Evolutionary conservation across 2,888 invertebrate species (phyloP).

Genomic region (Amphimallon solstitiale): DNA sequence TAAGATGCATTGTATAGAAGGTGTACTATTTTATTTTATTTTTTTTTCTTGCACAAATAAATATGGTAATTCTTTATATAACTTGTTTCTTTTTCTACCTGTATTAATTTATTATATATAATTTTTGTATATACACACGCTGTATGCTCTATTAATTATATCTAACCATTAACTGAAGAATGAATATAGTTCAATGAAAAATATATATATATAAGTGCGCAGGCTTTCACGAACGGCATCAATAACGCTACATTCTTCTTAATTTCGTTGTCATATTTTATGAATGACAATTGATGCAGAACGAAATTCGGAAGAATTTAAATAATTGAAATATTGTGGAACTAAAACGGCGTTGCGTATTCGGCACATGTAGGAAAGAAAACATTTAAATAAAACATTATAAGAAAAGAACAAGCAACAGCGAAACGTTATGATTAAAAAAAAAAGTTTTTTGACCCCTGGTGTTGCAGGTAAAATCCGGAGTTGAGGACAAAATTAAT

Average conservation of each 20-base stretch:
- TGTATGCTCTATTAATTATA: constrained; percentile 36
- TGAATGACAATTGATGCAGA: no score
- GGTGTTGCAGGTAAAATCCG: constrained; percentile 52
- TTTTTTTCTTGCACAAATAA: constrained; percentile 35
- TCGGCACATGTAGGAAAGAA: constrained; percentile 4
- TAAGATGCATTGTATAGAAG: constrained; percentile 40
- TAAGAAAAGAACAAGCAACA: constrained; percentile 6
- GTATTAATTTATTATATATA: constrained; percentile 24
- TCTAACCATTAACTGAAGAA: constrained; percentile 37
- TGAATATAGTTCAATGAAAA: background rate
- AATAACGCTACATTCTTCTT: no score
- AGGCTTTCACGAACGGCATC: no score
- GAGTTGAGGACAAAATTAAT: constrained; percentile 54
- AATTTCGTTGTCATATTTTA: no score
- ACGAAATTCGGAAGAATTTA: no score
- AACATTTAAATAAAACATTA: background rate
- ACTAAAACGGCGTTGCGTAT: no score
- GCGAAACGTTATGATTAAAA: background rate
- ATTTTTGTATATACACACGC: constrained; percentile 39
- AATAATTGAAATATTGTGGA: no score
- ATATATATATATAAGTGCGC: background rate
- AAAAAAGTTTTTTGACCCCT: constrained; percentile 15
- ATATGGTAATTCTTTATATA: constrained; percentile 29
- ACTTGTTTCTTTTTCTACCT: constrained; percentile 38
- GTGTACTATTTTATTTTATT: constrained; percentile 42